Evolutionary conservation across 2,797 vertebrate species (phyloP).

Genomic region (Phrynocephalus forsythii): DNA sequence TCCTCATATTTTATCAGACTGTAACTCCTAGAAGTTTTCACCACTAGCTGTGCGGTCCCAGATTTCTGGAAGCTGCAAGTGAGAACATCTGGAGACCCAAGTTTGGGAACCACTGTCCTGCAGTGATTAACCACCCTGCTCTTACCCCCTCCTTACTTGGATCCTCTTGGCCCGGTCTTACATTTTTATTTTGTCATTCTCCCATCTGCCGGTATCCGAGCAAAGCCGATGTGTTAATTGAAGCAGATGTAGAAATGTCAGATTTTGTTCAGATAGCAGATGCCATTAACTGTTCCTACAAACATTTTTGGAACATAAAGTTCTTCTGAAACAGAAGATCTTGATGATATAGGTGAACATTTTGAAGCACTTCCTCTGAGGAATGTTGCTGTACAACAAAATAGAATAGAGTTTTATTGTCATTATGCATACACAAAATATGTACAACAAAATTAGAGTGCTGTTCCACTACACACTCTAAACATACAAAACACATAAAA

Average conservation of each 20-base stretch:
- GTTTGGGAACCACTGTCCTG: no score
- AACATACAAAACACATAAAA: no score
- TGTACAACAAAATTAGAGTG: no score
- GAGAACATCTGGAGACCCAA: no score
- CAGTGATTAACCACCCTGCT: no score
- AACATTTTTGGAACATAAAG: not conserved
- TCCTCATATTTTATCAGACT: no score
- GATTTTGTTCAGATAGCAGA: conserved; percentile 17
- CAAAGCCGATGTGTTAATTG: conserved; percentile 12
- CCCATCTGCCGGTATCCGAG: not conserved
- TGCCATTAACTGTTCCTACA: conserved; percentile 5
- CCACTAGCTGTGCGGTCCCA: no score
- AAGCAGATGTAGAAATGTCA: conserved; percentile 23
- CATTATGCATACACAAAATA: no score
- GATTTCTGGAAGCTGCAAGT: no score
- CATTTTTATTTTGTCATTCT: not conserved
- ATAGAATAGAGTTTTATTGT: no score
- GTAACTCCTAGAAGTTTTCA: no score
- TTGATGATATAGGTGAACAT: not conserved
- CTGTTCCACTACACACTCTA: no score
- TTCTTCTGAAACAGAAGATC: not conserved
- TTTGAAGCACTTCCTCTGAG: not conserved
- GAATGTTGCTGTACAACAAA: not conserved
- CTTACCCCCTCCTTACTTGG: not conserved
- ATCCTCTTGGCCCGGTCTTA: not conserved